Evolutionary conservation across 2,797 vertebrate genomes (phyloP), one percentile per base, ranked within the genome.

Genomic region (Ctenochaetus hawaiiensis): DNA sequence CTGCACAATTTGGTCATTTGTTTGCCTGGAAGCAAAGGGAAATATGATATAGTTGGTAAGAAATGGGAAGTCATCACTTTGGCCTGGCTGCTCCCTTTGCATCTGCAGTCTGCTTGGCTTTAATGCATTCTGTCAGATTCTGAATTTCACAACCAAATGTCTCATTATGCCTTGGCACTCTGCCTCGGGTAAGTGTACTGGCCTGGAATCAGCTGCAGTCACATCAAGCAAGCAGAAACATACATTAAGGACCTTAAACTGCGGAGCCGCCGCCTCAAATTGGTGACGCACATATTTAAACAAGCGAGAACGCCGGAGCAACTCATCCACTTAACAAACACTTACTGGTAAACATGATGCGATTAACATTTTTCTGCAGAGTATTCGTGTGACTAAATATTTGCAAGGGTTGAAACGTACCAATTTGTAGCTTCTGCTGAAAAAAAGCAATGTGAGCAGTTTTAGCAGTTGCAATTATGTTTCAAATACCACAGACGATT

Each of bases 91-190:
- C 78, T 89, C 85, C 70, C 82, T 80, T 89, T 47, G 77, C 87
- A 89, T 92, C 87, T 90, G 91, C 90, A 90, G 86, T 85, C 85
- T 91, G 85, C 85, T 89, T 60, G 81, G 87, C 87, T 91, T 93
- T 94, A 95, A 94, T 93, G 91, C 88, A 87, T 93, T 91, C 91
- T 94, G 93, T 94, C 93, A 94, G 91, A 94, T 93, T 93, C 81
- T 49, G 87, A 93, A 93, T 94, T 92, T 92, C 90, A 90, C 89
- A 91, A 93, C 87, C 91, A 88, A 92, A 93, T 91, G 89, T 93
- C 89, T 94, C 90, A 93, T 95, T 95, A 94, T 82, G 91, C 81
- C 67, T 89, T 93, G 92, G 91, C 90, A 70, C 83, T 77, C 67
- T 67, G 93, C 93, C 92, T 85, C 53, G 85, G 88, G 83, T 90